Percentiles rank a stretch among this genome's conserved stretches.
Conservation (phyloP, 2,888 invertebrate species). For the Mythimna albipuncta region DNA sequence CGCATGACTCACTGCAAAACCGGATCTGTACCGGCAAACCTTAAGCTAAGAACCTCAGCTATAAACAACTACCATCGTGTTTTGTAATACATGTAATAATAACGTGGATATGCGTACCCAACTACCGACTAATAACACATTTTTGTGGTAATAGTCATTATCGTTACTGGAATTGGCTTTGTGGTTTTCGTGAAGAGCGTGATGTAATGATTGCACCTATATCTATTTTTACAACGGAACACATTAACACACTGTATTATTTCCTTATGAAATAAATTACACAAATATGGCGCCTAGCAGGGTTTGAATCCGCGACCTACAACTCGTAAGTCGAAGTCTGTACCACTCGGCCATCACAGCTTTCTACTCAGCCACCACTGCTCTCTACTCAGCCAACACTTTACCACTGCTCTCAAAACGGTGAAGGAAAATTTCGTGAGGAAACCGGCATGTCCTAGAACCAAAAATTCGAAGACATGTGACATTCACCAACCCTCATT, state of each 20-base stretch:
- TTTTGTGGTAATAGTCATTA: conserved; percentile 10
- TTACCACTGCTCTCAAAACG: too few species aligned
- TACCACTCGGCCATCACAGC: too few species aligned
- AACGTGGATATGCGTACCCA: conserved; percentile 9
- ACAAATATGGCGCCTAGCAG: too few species aligned
- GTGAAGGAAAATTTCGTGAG: too few species aligned
- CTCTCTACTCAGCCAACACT: too few species aligned
- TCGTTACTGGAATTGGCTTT: conserved; percentile 9
- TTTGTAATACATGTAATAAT: conserved; percentile 30
- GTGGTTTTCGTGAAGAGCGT: conserved; percentile 16
- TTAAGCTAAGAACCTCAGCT: conserved; percentile 29
- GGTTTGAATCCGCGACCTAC: too few species aligned
- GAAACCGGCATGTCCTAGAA: too few species aligned
- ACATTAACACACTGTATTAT: neutral
- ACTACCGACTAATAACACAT: conserved; percentile 26
- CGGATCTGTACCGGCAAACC: conserved; percentile 75
- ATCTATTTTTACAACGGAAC: neutral
- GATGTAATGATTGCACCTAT: conserved; percentile 13
- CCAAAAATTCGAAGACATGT: too few species aligned
- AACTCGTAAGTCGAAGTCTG: too few species aligned
- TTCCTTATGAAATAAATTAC: too few species aligned
- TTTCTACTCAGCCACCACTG: too few species aligned
- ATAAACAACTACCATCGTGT: conserved; percentile 29
- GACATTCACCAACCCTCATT: too few species aligned
- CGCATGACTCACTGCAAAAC: conserved; percentile 84